Evolutionary conservation across 1,140 invertebrate genomes (phyloP).

Genomic region (Rhynchophorus ferrugineus): DNA sequence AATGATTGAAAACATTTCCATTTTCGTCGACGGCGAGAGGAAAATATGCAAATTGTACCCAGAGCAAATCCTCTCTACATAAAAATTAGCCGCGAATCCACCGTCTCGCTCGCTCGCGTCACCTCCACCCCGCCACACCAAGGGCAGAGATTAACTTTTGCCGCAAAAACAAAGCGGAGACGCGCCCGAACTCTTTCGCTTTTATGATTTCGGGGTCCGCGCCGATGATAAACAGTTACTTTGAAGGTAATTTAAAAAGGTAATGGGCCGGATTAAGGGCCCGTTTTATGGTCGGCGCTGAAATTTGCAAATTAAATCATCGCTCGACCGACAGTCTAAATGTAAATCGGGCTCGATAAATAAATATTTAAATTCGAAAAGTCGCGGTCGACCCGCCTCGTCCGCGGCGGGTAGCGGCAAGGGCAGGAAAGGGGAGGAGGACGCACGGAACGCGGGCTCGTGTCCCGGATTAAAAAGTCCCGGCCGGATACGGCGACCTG

Average conservation of each 20-base stretch:
- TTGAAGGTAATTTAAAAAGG: slow-evolving; percentile 9
- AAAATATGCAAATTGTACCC: not conserved
- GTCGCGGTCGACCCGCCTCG: not conserved
- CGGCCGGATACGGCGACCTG: no score
- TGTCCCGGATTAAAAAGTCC: no score
- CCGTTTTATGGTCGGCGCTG: not conserved
- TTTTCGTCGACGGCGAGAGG: not conserved
- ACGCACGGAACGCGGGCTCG: no score
- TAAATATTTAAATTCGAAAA: slow-evolving; percentile 25
- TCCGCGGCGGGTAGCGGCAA: no score
- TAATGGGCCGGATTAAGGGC: slow-evolving; percentile 8
- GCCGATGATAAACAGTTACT: slow-evolving; percentile 7
- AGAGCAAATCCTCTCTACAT: slow-evolving; percentile 9
- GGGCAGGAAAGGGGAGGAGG: no score
- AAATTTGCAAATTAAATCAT: slow-evolving; percentile 12
- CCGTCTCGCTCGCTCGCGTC: not conserved
- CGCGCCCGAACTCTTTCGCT: slow-evolving; percentile 5
- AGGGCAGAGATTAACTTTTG: slow-evolving; percentile 7
- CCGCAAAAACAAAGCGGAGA: slow-evolving; percentile 4
- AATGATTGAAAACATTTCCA: not conserved
- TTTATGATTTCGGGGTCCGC: not conserved
- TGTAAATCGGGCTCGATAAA: slow-evolving; percentile 20
- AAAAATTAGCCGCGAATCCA: slow-evolving; percentile 3
- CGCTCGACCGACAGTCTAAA: slow-evolving; percentile 14
- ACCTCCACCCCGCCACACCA: not conserved